Base-by-base conservation (phyloP, 2,888 invertebrate genomes). In the Sipha maydis region DNA sequence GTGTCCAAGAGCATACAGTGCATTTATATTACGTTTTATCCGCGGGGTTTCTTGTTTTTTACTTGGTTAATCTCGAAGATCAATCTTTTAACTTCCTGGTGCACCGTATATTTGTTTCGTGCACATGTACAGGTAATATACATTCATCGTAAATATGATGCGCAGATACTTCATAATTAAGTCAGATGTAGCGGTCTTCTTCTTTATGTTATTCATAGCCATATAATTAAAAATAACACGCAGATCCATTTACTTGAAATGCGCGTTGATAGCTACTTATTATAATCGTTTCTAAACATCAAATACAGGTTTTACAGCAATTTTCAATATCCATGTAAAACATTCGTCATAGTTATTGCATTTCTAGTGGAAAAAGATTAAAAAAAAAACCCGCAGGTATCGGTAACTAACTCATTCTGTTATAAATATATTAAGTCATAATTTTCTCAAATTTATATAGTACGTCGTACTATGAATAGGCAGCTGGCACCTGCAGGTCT, bases 1-100 rank as follows among this genome's bases (percentile, higher is more conserved):
- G 56, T 34, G 21, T 28, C 31, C 56, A 54, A 4, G 56, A 34
- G 14, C 25, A 25, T 79, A 34, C 7, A 1, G 79, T 34, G 79
- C 56, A 61, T 56, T 79, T 56, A 61, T 79, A 34, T n/a, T 34
- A n/a, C 25, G 14, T 61, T 79, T 79, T 79, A 56, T 79, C 34
- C 34, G 25, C 34, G 31, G 19, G 31, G 25, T 79, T 79, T 61
- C 31, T 25, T 1, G 14, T 79, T 56, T 79, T 78, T 79, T 78
- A 79, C 56, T 25, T 56, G 14, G 25, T 78, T 79, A 34, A 79
- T 79, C 56, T 79, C 14, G 21, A 79, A 56, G 3, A 34, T 56
- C 34, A 25, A 56, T 56, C 34, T 79, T 79, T 56, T 79, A 34
- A 79, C 56, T 79, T 79, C 54, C 56, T 56, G 7, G 28, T 7